phyloP scores from a whole-genome alignment of 2,797 vertebrate species.

The Hemitrygon akajei region DNA sequence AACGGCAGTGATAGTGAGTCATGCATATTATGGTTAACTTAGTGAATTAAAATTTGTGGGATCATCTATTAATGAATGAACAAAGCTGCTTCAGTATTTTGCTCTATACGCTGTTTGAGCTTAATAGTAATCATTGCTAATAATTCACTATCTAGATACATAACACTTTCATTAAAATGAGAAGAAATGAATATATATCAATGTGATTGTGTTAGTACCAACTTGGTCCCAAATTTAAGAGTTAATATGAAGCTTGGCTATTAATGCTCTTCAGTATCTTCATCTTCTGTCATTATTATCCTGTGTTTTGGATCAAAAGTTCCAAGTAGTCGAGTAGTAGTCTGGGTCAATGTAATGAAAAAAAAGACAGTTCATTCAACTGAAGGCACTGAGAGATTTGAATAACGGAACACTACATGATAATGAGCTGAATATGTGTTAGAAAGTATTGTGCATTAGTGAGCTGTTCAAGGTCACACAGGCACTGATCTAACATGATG shows the following conservation, averaged over 20 bases:
- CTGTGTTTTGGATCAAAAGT: neutral
- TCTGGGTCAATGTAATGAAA: neutral
- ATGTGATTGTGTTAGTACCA: neutral
- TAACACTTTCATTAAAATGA: neutral
- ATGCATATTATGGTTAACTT: neutral
- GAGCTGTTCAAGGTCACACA: neutral
- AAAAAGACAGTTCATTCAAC: neutral
- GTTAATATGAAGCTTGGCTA: neutral
- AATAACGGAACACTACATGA: neutral
- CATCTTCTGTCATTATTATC: neutral
- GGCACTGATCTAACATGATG: neutral
- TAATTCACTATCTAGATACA: neutral
- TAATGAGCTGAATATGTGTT: neutral
- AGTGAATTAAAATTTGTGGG: no score
- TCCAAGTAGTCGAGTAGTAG: no score
- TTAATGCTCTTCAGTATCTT: neutral
- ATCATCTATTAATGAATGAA: neutral
- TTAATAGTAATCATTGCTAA: neutral
- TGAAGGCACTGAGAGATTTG: neutral
- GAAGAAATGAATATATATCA: neutral
- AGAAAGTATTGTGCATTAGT: neutral
- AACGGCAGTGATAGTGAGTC: no score
- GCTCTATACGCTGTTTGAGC: neutral
- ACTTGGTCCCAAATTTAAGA: neutral
- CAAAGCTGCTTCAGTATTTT: neutral